Conservation (phyloP, 2,797 vertebrate genomes). For the Pseudomugil gertrudae region DNA sequence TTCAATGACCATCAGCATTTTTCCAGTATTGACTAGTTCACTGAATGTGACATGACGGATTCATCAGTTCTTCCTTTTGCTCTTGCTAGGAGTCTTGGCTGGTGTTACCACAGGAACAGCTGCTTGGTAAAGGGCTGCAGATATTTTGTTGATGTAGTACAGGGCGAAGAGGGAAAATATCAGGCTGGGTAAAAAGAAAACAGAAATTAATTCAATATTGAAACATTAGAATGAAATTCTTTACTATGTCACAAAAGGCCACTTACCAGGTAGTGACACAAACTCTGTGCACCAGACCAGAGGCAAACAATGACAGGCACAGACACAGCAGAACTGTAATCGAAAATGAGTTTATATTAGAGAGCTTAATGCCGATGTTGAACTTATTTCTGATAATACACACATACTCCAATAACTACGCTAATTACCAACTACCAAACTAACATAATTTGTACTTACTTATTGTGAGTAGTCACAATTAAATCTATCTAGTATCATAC, state of each 20-base stretch:
- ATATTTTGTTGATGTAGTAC: conserved; percentile 98
- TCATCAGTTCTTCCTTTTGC: conserved; percentile 93
- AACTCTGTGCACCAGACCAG: conserved; percentile 91
- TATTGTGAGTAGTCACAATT: too few species aligned
- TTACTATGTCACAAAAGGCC: background rate
- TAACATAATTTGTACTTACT: too few species aligned
- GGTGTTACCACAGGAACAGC: conserved; percentile 74
- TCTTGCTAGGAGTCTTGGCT: conserved; percentile 87
- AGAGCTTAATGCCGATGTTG: background rate
- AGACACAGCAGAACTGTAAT: conserved; percentile 87
- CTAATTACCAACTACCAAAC: background rate
- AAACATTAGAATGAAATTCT: background rate
- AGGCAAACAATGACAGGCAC: conserved; percentile 90
- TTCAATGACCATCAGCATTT: conserved; percentile 16
- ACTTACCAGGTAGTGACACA: conserved; percentile 86
- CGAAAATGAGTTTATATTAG: background rate
- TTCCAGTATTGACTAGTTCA: conserved; percentile 14
- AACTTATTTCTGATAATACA: background rate
- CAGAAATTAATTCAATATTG: background rate
- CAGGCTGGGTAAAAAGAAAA: conserved; percentile 64
- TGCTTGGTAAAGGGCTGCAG: conserved; percentile 91
- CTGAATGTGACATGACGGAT: background rate
- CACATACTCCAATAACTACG: background rate
- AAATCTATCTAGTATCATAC: conserved; percentile 49
- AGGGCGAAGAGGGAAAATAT: conserved; percentile 88